A percentile compares a stretch with the other conserved stretches of the same genome.
These are phyloP conservation scores for Drosophila suzukii DNA, from an alignment of 1,140 invertebrate genomes.

Conservation along the genomic window DNA sequence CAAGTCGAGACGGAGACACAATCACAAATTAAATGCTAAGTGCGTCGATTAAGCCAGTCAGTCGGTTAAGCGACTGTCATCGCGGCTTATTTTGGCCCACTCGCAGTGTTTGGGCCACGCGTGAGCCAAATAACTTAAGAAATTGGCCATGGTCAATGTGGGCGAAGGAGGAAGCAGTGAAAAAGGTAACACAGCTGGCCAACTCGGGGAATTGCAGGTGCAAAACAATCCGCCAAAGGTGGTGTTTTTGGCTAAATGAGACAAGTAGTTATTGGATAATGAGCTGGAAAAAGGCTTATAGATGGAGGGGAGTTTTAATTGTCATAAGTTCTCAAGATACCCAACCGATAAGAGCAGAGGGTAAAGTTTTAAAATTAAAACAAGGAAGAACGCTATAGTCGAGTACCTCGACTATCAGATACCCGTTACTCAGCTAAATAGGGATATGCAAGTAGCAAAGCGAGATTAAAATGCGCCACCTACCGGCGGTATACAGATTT, in stretches of 20 bases:
- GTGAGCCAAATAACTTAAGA: constrained; percentile 69
- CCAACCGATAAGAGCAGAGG: too few species aligned
- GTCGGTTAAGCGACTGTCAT: constrained; percentile 24
- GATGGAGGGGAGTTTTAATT: background rate
- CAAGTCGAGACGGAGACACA: constrained; percentile 35
- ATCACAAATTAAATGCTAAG: constrained; percentile 78
- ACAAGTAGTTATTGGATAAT: background rate
- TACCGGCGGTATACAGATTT: too few species aligned
- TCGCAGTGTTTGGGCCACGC: constrained; percentile 49
- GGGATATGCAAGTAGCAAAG: too few species aligned
- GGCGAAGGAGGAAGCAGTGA: constrained; percentile 18
- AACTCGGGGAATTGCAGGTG: constrained; percentile 20
- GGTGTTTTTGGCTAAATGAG: background rate
- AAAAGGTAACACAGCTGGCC: constrained; percentile 12
- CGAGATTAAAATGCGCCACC: too few species aligned
- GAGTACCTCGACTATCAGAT: too few species aligned
- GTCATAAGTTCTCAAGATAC: too few species aligned
- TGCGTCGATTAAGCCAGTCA: constrained; percentile 67
- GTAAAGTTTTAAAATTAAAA: too few species aligned
- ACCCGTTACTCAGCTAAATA: too few species aligned
- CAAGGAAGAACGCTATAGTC: too few species aligned
- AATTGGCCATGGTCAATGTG: constrained; percentile 41
- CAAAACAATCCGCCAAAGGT: constrained; percentile 1
- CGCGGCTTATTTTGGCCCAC: constrained; percentile 19
- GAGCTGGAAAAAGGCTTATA: background rate